These are phyloP conservation scores for Cassiopea andromeda DNA, from an alignment of 30 jellyfish, hydroid and myxozoan genomes.

Conservation along the genomic window DNA sequence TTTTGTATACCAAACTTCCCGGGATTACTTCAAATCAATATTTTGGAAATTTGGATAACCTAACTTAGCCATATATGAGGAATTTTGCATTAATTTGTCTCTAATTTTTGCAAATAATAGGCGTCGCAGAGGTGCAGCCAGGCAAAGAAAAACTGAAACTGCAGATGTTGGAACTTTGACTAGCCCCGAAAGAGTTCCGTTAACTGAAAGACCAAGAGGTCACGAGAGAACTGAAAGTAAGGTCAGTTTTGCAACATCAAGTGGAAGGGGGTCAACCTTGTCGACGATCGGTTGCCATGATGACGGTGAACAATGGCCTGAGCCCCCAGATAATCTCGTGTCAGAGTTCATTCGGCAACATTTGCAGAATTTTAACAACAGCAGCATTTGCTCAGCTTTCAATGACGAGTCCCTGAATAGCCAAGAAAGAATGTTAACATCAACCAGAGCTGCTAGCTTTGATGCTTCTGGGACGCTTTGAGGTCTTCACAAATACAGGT, in stretches of 20 bases:
- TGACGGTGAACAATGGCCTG: slow-evolving; percentile 75
- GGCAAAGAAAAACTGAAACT: slow-evolving; percentile 56
- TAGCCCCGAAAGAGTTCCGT: slow-evolving; percentile 34
- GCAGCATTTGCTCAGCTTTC: slow-evolving; percentile 57
- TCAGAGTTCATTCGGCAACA: slow-evolving; percentile 64
- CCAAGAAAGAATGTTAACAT: slow-evolving; percentile 18
- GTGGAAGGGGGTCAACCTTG: slow-evolving; percentile 73
- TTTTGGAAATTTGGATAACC: no score
- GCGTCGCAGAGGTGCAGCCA: slow-evolving; percentile 45
- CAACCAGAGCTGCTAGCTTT: slow-evolving; percentile 28
- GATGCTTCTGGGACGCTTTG: slow-evolving; percentile 53
- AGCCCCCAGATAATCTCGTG: slow-evolving; percentile 68
- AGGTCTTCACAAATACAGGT: no score
- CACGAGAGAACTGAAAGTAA: slow-evolving; percentile 61
- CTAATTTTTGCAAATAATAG: neutral
- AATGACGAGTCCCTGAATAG: slow-evolving; percentile 37
- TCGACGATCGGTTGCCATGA: slow-evolving; percentile 56
- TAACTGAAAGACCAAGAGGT: slow-evolving; percentile 29
- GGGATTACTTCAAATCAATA: no score
- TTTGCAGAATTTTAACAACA: slow-evolving; percentile 58
- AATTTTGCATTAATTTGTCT: no score
- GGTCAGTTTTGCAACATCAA: slow-evolving; percentile 53
- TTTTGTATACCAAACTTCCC: no score
- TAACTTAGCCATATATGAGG: no score
- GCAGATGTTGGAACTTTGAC: slow-evolving; percentile 60